These are phyloP conservation scores for Lytechinus pictus DNA, from an alignment of 35 echinoderm and acorn worm genomes.

Conservation along the genomic window DNA sequence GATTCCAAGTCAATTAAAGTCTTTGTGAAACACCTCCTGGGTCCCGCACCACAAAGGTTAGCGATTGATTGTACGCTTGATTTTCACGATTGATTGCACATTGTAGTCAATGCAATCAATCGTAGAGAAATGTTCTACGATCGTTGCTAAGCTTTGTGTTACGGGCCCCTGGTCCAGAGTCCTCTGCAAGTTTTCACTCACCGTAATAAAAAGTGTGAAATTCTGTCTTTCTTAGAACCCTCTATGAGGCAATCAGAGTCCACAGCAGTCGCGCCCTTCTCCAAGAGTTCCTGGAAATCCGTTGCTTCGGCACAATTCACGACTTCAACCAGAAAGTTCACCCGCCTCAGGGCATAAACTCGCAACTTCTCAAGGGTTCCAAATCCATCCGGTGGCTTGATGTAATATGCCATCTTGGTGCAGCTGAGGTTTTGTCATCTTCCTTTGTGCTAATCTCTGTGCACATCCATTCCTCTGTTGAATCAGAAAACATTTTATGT, in stretches of 20 bases:
- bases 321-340: slow-evolving; percentile 57
- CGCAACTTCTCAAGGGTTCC: slow-evolving; percentile 4
- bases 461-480: neutral
- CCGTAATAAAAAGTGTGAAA: slow-evolving; percentile 68
- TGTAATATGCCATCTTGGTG: slow-evolving; percentile 64
- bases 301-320: slow-evolving; percentile 13
- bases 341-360: slow-evolving; percentile 40
- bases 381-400: slow-evolving; percentile 59
- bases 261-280: slow-evolving; percentile 52
- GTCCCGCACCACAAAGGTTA: too few relatives aligned
- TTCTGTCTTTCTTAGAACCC: slow-evolving; percentile 68
- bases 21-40: too few relatives aligned
- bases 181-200: neutral
- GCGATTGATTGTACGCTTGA: too few relatives aligned
- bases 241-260: slow-evolving; percentile 85
- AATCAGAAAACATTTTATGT: neutral
- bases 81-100: too few relatives aligned
- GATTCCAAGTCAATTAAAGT: too few relatives aligned
- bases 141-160: too few relatives aligned
- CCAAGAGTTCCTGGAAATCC: slow-evolving; percentile 58
- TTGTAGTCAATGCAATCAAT: too few relatives aligned
- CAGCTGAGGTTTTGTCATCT: neutral
- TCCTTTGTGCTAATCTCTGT: neutral
- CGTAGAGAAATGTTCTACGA: too few relatives aligned
- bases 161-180: too few relatives aligned